A percentile compares a stretch with the other conserved stretches of the same genome.
Evolutionary conservation across 1,140 invertebrate species (phyloP).

Genomic region (Papilio dardanus): DNA sequence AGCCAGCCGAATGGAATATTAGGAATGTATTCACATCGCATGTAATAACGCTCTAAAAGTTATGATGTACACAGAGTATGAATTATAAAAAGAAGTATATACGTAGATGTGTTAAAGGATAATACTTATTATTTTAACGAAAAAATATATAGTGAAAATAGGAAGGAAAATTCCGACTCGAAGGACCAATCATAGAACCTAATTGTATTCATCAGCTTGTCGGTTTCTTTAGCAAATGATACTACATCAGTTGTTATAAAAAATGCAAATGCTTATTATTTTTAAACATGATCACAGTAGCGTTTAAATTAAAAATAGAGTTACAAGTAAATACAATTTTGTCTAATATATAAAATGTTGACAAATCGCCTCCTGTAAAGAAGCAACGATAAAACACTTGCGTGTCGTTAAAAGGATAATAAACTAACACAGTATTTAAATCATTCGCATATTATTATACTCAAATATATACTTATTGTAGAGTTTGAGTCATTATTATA

Average conservation of each 20-base stretch:
- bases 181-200: too few species aligned
- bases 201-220: too few species aligned
- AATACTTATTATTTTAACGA: too few species aligned
- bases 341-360: background rate
- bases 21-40: slow-evolving; percentile 39
- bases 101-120: too few species aligned
- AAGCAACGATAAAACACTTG: background rate
- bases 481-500: slow-evolving; percentile 23
- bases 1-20: slow-evolving; percentile 43
- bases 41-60: slow-evolving; percentile 10
- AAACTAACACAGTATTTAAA: background rate
- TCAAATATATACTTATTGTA: slow-evolving; percentile 13
- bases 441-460: slow-evolving; percentile 29
- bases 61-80: background rate
- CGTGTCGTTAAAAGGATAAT: slow-evolving; percentile 12
- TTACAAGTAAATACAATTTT: slow-evolving; percentile 2
- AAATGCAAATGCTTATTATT: background rate
- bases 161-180: too few species aligned
- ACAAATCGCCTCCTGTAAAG: background rate
- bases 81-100: background rate
- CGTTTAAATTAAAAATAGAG: background rate
- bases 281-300: background rate
- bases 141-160: too few species aligned
- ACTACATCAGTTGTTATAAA: too few species aligned
- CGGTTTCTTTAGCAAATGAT: too few species aligned